Evolutionary conservation across 1,140 invertebrate species (phyloP), one percentile per base, ranked within the genome.

Genomic region (Euschistus heros): DNA sequence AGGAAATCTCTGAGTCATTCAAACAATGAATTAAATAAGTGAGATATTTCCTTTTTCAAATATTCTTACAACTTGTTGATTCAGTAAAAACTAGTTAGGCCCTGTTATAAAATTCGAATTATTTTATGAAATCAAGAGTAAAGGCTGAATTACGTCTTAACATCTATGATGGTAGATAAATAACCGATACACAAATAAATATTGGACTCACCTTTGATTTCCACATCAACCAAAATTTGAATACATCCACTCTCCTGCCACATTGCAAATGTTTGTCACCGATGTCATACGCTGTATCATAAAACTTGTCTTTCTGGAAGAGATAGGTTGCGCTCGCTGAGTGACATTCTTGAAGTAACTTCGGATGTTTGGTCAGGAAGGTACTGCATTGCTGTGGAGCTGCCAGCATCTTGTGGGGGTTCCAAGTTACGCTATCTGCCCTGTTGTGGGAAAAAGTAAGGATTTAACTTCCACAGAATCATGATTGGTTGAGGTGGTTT

Each of bases 191-290:
- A 10, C 17, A 47, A 17, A 47, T 5, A n/a, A 47, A 3, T 4
- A 10, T 50, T 30, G 6, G 15, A 52, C 63, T 42, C 2, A 80
- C 79, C 75, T 94, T 95, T 0, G 91, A 91, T 72, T 93, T 92
- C 95, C 94, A 97, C 92, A 96, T 96, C 69, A 94, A 86, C 94
- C 94, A 98, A 71, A 97, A 91, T 74, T 97, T 97, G 54, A 97
- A 81, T 2, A 96, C 89, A 72, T 98, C 94, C 14, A 92, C 94
- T 67, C 92, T 82, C n/a, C 94, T 80, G 0, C 94, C 94, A 72
- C 94, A 95, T 73, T 89, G 87, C 20, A 98, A 86, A 67, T 95
- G 89, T 73, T 97, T 97, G 74, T 97, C 94, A 0, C 95, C 94
- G 0, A 88, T 92, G 72, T 97, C 94, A 70, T 86, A 96, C 14